phyloP scores from a whole-genome alignment of 2,113 vertebrate genomes.

The Ptyas mucosa region DNA sequence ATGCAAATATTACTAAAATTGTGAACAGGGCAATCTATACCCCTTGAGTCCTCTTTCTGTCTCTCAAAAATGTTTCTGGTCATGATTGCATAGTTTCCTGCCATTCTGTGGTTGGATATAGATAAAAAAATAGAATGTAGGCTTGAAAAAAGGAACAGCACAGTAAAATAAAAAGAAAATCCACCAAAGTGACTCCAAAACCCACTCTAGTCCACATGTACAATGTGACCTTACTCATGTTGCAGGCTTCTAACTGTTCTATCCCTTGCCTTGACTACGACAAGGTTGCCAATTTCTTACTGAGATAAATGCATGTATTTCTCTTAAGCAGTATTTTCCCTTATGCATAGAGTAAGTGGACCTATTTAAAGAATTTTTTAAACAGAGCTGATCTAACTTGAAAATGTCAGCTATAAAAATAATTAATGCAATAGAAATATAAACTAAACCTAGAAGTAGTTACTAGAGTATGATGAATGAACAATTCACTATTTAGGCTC shows the following conservation, averaged over 20 bases:
- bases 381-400: not conserved
- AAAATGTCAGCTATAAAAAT: not conserved
- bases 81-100: not conserved
- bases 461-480: not conserved
- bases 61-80: not conserved
- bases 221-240: not conserved
- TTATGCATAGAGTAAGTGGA: not conserved
- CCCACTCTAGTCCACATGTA: not conserved
- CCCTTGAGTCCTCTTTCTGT: not conserved
- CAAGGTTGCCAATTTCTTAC: not conserved
- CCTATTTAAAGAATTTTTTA: not conserved
- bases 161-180: not conserved
- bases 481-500: not conserved
- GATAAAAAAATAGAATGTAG: not conserved
- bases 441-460: not conserved
- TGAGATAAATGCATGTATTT: not conserved
- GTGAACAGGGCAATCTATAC: not conserved
- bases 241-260: not conserved
- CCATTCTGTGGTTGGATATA: not conserved
- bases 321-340: not conserved
- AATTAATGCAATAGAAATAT: not conserved
- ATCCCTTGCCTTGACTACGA: not conserved
- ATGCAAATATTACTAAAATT: not conserved
- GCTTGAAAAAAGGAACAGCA: not conserved
- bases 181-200: not conserved